A percentile compares a stretch with the other conserved stretches of the same genome.
These are phyloP conservation scores for Nemoura dubitans DNA, from an alignment of 2,888 invertebrate genomes.

Conservation along the genomic window DNA sequence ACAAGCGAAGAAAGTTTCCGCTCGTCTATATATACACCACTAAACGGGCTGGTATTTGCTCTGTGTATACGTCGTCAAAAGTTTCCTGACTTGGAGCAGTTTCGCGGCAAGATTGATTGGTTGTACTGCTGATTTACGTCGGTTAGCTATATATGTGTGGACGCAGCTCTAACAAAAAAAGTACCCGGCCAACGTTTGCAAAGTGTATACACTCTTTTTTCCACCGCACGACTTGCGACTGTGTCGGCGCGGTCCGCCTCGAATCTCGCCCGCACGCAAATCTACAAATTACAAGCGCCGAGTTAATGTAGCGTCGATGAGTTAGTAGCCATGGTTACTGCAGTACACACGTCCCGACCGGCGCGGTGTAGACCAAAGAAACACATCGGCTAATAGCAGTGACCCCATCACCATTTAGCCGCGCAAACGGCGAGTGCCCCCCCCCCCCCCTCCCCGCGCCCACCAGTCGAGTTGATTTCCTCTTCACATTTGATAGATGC, in stretches of 20 bases:
- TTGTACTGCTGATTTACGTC: not conserved
- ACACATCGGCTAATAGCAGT: not conserved
- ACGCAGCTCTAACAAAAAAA: not conserved
- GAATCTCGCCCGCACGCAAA: not conserved
- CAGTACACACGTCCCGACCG: not conserved
- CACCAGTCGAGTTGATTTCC: not conserved
- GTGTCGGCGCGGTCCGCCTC: not conserved
- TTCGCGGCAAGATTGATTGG: conserved; percentile 25
- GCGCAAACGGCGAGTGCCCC: not conserved
- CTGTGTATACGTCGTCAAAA: not conserved
- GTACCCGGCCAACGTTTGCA: not conserved
- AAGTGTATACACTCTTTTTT: not conserved
- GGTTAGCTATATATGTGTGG: too few species aligned
- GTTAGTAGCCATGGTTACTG: not conserved
- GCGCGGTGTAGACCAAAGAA: not conserved
- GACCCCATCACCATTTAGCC: not conserved
- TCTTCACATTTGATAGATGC: conserved; percentile 4
- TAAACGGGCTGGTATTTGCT: too few species aligned
- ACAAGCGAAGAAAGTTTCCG: conserved; percentile 13
- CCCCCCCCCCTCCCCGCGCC: too few species aligned
- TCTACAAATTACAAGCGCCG: not conserved
- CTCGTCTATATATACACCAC: too few species aligned
- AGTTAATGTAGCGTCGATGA: not conserved
- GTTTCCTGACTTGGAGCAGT: not conserved
- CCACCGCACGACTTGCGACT: not conserved